phyloP scores from a whole-genome alignment of 1,140 invertebrate genomes.

The Melitaea cinxia region DNA sequence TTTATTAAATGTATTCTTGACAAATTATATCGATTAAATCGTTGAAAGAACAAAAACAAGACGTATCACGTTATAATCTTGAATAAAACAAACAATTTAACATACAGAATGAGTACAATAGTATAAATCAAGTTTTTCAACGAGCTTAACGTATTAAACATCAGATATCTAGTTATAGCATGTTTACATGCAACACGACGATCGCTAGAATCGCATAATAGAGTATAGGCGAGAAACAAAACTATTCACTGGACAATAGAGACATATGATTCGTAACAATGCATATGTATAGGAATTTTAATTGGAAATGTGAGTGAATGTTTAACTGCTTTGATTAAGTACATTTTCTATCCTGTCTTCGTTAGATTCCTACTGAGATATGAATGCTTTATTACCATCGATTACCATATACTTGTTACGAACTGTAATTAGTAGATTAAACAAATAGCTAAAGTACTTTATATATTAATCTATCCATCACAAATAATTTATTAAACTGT shows the following conservation, averaged over 20 bases:
- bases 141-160: conserved; percentile 32
- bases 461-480: conserved; percentile 25
- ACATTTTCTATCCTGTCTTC: conserved; percentile 55
- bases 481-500: conserved; percentile 12
- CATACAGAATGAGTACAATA: conserved; percentile 14
- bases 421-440: conserved; percentile 39
- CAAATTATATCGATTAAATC: not conserved
- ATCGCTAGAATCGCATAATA: conserved; percentile 66
- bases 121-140: conserved; percentile 39
- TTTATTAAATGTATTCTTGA: not conserved
- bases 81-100: conserved; percentile 25
- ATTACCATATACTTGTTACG: conserved; percentile 46
- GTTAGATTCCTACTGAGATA: conserved; percentile 49
- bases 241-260: conserved; percentile 69
- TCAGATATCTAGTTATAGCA: conserved; percentile 37
- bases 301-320: conserved; percentile 72
- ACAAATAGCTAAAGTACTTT: conserved; percentile 31
- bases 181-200: conserved; percentile 51
- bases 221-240: conserved; percentile 55
- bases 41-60: not conserved
- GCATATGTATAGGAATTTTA: conserved; percentile 75
- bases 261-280: conserved; percentile 70
- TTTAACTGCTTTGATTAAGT: conserved; percentile 57
- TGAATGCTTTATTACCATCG: conserved; percentile 47
- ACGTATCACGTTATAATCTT: not conserved